Evolutionary conservation across 2,888 invertebrate genomes (phyloP), one percentile per base, ranked within the genome.

Genomic region (Amphipoea lucens): DNA sequence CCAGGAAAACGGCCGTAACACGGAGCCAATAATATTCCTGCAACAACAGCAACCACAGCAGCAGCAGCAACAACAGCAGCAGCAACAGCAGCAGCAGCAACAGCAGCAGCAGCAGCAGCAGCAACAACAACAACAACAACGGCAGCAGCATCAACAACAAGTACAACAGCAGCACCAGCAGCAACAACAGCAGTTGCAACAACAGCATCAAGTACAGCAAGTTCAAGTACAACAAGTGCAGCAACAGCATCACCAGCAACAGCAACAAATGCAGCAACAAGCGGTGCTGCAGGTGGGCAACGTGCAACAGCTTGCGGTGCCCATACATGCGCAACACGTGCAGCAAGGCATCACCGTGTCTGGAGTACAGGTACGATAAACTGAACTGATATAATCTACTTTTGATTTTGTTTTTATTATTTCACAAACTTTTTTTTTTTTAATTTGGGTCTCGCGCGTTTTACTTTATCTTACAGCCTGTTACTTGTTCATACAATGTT

Each of bases 281-380:
- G 94, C 94, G 6, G 95, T 96, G 92, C 81, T 96, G 92, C 96
- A 96, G 82, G 96, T 96, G 76, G 95, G 96, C 89, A 93, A 94
- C 83, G 95, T 97, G 90, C 96, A 96, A 85, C 97, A 96, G 85
- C 93, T 96, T 1, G 92, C 96, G 0, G 93, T 96, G 88, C 96
- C 96, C 4, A 92, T 96, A 85, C 96, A 96, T 83, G 91, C 94
- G 66, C 95, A 95, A 77, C 95, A 95, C 77, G 89, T 95, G 78
- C 95, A 94, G 79, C 95, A 95, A 81, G 94, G 93, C 29, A 92
- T 95, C 76, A 91, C 92, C 5, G 92, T 92, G 4, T 91, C 91
- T 6, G 91, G 91, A 4, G 95, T 96, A 57, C 95, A 96, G 94
- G 95, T 95, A 40, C 40, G 17, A 71, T 5, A 3, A 6, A 60